Base-by-base conservation (phyloP, 2,888 invertebrate genomes). In the Heliconius hortense region DNA sequence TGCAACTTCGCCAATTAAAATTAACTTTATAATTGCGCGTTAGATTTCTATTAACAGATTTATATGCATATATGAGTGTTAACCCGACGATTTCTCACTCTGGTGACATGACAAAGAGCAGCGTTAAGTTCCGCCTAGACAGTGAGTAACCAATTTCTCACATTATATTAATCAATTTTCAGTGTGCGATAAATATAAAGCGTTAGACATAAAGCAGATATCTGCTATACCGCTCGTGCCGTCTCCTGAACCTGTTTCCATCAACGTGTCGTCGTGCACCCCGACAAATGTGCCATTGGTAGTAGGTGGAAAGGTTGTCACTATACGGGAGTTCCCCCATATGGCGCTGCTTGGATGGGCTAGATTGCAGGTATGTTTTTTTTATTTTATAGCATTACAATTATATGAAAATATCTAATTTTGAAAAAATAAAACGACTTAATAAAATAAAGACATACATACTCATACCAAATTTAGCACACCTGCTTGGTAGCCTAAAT, bases 111-210 rank as follows among this genome's bases (percentile, higher is more conserved):
- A 48, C 18, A 48, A 43, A 43, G 13, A 43, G 13, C 39, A 43
- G 39, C 39, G 39, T 4, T 43, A 13, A 43, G 39, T 43, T 43
- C 2, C 39, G 13, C 39, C n/a, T n/a, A n/a, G n/a, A n/a, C n/a
- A n/a, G n/a, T n/a, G n/a, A n/a, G n/a, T n/a, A 21, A 48, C 21
- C 48, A n/a, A n/a, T n/a, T 56, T 56, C 10, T 60, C 15, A 60
- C 15, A 26, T 18, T 60, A 15, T 18, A 13, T 60, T 7, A n/a
- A 43, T 24, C 31, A 48, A 48, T 48, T 79, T 77, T 8, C 88
- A 96, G 95, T 95, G 94, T 96, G 95, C 79, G 89, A 93, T 15
- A 94, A 94, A 83, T 95, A 95, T 84, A 94, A 93, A 69, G 86
- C 91, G 0, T 70, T 90, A 1, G 86, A 90, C n/a, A 90, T 91